Percentiles rank a stretch among this genome's conserved stretches.
These are phyloP conservation scores for Dasypus novemcinctus DNA, from an alignment of 2,113 vertebrate genomes.

Conservation along the genomic window DNA sequence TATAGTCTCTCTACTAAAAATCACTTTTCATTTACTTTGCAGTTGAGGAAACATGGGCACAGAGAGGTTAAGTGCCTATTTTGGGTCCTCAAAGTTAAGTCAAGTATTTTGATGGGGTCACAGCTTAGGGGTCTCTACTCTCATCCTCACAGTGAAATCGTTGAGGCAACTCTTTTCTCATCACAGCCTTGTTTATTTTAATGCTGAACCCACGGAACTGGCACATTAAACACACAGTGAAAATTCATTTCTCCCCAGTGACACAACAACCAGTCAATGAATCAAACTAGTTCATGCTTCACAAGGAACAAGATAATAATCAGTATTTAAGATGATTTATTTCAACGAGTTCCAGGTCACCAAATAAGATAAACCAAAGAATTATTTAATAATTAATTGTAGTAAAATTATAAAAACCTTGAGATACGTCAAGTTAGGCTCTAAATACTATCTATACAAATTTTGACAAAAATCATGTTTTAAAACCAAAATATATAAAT, in stretches of 20 bases:
- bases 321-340: conserved; percentile 43
- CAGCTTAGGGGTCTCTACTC: background rate
- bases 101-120: background rate
- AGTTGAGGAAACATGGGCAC: background rate
- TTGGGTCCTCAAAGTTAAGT: background rate
- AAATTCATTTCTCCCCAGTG: conserved; percentile 61
- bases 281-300: conserved; percentile 66
- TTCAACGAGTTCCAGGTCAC: conserved; percentile 44
- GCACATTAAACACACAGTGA: conserved; percentile 59
- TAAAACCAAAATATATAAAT: conserved; percentile 44
- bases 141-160: background rate
- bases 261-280: conserved; percentile 32
- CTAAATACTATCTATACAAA: conserved; percentile 3
- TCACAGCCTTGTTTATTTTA: conserved; percentile 62
- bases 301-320: conserved; percentile 54
- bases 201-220: conserved; percentile 49
- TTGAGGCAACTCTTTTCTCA: conserved; percentile 16
- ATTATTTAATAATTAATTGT: conserved; percentile 4
- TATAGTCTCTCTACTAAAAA: background rate
- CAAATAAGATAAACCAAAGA: conserved; percentile 30
- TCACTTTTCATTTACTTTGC: background rate
- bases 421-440: conserved; percentile 30
- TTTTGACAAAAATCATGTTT: conserved; percentile 32
- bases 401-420: background rate
- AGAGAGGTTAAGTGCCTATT: background rate